A percentile compares a stretch with the other conserved stretches of the same genome.
Evolutionary conservation across 2,113 vertebrate genomes (phyloP).

Genomic region (Phasianus colchicus): DNA sequence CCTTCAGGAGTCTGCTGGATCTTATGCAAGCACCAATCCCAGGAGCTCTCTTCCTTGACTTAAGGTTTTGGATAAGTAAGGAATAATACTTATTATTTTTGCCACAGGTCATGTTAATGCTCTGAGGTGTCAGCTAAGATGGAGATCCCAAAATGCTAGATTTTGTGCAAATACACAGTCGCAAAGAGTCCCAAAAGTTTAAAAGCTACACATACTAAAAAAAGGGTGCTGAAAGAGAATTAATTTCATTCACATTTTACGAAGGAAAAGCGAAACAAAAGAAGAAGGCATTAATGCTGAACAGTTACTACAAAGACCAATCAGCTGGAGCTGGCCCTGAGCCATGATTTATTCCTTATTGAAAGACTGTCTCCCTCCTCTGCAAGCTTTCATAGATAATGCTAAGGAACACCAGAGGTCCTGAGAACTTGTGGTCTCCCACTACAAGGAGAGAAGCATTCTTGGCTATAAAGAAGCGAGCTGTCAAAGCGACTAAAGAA

Average conservation of each 20-base stretch:
- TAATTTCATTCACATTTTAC: background rate
- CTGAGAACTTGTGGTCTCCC: background rate
- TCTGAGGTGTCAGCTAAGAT: background rate
- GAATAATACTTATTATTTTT: conserved; percentile 2
- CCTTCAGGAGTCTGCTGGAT: background rate
- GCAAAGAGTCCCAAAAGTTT: background rate
- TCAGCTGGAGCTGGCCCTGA: background rate
- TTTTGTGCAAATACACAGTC: background rate
- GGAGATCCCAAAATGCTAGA: background rate
- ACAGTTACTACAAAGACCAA: background rate
- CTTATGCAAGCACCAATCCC: background rate
- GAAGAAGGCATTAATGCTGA: background rate
- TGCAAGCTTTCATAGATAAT: background rate
- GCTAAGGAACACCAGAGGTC: background rate
- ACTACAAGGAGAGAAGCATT: background rate
- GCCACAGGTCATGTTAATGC: background rate
- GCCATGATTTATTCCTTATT: background rate
- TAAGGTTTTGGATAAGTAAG: background rate
- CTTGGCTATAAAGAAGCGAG: background rate
- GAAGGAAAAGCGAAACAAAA: background rate
- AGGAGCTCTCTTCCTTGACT: background rate
- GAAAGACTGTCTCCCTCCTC: background rate
- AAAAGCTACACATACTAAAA: background rate
- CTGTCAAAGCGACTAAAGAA: background rate
- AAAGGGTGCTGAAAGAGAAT: background rate